phyloP scores from a whole-genome alignment of 2,888 invertebrate species.

The Sepiola atlantica region DNA sequence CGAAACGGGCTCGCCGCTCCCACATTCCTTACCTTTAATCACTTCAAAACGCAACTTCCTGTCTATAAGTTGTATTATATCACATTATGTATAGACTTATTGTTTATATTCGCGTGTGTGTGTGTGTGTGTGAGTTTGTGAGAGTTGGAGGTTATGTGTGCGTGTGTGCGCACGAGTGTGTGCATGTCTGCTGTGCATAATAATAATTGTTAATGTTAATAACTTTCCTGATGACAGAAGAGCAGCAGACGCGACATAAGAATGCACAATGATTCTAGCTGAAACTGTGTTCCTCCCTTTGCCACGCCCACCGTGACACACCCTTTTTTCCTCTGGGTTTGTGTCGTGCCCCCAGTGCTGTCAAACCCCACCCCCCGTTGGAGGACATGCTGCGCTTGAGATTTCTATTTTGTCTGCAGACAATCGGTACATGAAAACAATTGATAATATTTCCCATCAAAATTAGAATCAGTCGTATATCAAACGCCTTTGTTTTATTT shows the following conservation, averaged over 20 bases:
- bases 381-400: background rate
- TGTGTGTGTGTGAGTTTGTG: too few relatives aligned
- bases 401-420: background rate
- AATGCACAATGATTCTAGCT: background rate
- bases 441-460: background rate
- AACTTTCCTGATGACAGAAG: background rate
- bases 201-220: background rate
- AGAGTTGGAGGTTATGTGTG: background rate
- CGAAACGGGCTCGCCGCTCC: too few relatives aligned
- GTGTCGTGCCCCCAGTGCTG: background rate
- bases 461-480: background rate
- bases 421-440: background rate
- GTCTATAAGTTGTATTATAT: too few relatives aligned
- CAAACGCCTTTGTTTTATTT: background rate
- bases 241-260: background rate
- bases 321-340: background rate
- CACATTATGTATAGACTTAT: too few relatives aligned
- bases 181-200: background rate
- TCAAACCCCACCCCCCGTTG: background rate
- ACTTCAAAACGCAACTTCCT: too few relatives aligned
- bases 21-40: too few relatives aligned
- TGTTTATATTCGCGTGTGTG: background rate
- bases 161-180: background rate
- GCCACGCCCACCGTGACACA: background rate
- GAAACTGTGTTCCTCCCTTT: background rate